Evolutionary conservation across 1,140 invertebrate genomes (phyloP), one percentile per base, ranked within the genome.

Genomic region (Habropoda laboriosa): DNA sequence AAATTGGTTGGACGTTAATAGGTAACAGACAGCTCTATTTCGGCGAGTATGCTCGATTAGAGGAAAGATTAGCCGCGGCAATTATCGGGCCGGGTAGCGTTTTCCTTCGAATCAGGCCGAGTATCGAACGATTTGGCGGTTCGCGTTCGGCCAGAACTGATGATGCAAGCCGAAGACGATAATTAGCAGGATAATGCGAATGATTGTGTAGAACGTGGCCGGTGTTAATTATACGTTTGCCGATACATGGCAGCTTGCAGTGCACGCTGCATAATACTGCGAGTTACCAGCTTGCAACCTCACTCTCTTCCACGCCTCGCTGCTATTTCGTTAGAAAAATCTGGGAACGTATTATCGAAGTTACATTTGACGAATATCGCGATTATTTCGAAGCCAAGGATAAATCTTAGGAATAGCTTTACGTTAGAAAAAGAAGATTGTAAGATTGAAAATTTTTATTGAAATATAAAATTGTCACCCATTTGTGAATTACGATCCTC

Each of bases 201-300:
- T 80, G 71, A 74, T 84, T 73, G 79, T 53, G 55, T 85, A 81
- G 67, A 73, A 76, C 78, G 81, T 47, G 64, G 53, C 35, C 68
- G 42, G 70, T 63, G 83, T 63, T 85, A 84, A 85, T 85, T 85
- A 85, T 73, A 72, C 47, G 74, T 78, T 76, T 58, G 80, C 24
- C 63, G 75, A 85, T 85, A 66, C 21, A 86, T 81, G 83, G 70
- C 30, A 30, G 40, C 18, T 40, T 35, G 78, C 72, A 67, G 70
- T 79, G 82, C 60, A 68, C 40, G 76, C 68, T 75, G 81, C 82
- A 71, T 74, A 75, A 83, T 83, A 76, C 82, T 68, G 35, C 32
- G 60, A 32, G 40, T 71, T 66, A 76, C 79, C 13, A 79, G 40
- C n/a, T 73, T 24, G 13, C 16, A 7, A 8, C 0, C 5, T 42